Evolutionary conservation across 2,113 vertebrate genomes (phyloP), one percentile per base, ranked within the genome.

Genomic region (Pachycephala philippinensis): DNA sequence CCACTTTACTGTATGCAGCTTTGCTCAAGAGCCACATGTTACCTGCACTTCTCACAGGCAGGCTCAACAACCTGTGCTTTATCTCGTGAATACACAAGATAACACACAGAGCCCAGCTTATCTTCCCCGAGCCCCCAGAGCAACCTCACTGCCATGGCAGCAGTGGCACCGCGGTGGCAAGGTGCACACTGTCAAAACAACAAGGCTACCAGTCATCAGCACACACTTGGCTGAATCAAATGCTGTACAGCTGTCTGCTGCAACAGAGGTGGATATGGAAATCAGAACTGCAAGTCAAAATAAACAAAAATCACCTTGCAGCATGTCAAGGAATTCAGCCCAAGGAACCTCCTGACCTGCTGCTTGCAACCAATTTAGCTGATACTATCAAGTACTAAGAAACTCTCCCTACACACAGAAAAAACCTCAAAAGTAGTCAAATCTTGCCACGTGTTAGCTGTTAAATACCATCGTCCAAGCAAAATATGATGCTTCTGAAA

Each of bases 271-370:
- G 47, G 66, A 31, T 44, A 83, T 10, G 60, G 76, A 90, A 81
- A 96, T 78, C 44, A 47, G n/a, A 50, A 40, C 52, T 64, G n/a
- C 35, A 92, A 83, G 52, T 89, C 79, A 89, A 76, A 92, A 86
- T 50, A 80, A 95, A 94, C 54, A 81, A 92, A 93, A 92, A 64
- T 52, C 91, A 89, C 80, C 93, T 89, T 84, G 89, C 69, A 75
- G 39, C 53, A 77, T 2, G 2, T 70, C 64, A 78, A 75, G 76
- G 24, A 52, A 84, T 87, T 78, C 33, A 89, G 50, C 56, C 44
- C 59, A 84, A 52, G 64, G 72, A 90, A 87, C 39, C 72, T 78
- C 76, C 80, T 78, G 72, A 91, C 56, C 60, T 64, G 52, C 69
- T 68, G 59, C 56, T 66, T 84, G 33, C 77, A 63, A 66, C 33